phyloP scores from a whole-genome alignment of 2,888 invertebrate genomes.

The Eretmocerus hayati region DNA sequence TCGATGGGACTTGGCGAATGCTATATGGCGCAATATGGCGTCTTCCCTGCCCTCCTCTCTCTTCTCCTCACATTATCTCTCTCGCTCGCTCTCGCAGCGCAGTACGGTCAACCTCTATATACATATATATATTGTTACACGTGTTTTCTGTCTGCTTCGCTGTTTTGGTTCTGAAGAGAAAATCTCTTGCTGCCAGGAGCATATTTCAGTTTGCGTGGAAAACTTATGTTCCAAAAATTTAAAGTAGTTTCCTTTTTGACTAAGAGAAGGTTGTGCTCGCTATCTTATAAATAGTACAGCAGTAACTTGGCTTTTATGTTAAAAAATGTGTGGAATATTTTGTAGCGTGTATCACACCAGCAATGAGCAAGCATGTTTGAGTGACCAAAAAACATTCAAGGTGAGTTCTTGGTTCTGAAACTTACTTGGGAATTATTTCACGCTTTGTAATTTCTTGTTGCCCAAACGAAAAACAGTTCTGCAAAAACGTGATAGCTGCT shows the following conservation, averaged over 20 bases:
- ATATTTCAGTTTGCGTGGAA: too few relatives aligned
- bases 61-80: conserved; percentile 3
- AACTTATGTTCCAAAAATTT: too few relatives aligned
- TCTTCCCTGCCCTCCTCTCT: too few relatives aligned
- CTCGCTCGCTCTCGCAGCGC: neutral
- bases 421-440: neutral
- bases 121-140: neutral
- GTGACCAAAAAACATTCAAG: conserved; percentile 2
- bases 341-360: conserved; percentile 5
- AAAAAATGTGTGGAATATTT: conserved; percentile 21
- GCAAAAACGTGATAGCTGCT: conserved; percentile 47
- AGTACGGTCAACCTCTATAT: too few relatives aligned
- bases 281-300: too few relatives aligned
- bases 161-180: too few relatives aligned
- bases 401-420: conserved; percentile 2
- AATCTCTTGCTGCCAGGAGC: too few relatives aligned
- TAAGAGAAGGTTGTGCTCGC: too few relatives aligned
- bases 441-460: neutral
- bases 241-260: too few relatives aligned
- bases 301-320: neutral
- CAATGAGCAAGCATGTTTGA: neutral
- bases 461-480: conserved; percentile 44
- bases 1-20: too few relatives aligned
- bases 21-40: too few relatives aligned
- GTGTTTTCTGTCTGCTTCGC: neutral